Evolutionary conservation across 2,113 vertebrate genomes (phyloP), one percentile per base, ranked within the genome.

Genomic region (Tragelaphus strepsiceros): DNA sequence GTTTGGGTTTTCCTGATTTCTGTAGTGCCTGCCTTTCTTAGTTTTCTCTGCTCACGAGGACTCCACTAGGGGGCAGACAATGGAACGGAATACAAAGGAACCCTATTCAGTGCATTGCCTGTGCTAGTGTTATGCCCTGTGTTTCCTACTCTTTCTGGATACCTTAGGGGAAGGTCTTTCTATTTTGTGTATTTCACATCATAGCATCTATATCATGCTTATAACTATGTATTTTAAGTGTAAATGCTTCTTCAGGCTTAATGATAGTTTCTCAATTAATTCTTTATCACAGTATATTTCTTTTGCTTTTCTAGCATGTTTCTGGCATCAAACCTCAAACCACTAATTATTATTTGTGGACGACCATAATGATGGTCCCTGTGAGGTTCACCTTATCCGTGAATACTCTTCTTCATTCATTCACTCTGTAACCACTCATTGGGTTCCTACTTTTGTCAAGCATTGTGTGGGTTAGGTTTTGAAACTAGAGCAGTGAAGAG

Each of bases 31-130:
- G 24, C 80, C 24, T 84, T 28, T 84, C 54, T 81, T 12, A 17
- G 5, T 16, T 49, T 67, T 82, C 35, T 80, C 2, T 92, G 32
- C 43, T 88, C 43, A 30, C 4, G 22, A 62, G 56, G 15, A 4
- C 39, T 90, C 98, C 96, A 93, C 93, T 93, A 97, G 97, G 92
- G 93, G 97, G 91, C 92, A 92, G 87, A 77, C 46, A 4, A 43
- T 91, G 71, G 49, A 94, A 77, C 15, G 30, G 64, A 92, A 82
- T 28, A 30, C 39, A 81, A 78, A 71, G 51, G 80, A 89, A 86
- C 28, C 46, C 14, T 5, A 0, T 54, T 32, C 26, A 2, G 0
- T 14, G 39, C 26, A 6, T 24, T 15, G 64, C 6, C 1, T 26
- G 30, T 24, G 2, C 46, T 21, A 4, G 4, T 24, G 11, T 28